These are phyloP conservation scores for Pterocles burchelli DNA, from an alignment of 2,113 vertebrate species.

Conservation along the genomic window DNA sequence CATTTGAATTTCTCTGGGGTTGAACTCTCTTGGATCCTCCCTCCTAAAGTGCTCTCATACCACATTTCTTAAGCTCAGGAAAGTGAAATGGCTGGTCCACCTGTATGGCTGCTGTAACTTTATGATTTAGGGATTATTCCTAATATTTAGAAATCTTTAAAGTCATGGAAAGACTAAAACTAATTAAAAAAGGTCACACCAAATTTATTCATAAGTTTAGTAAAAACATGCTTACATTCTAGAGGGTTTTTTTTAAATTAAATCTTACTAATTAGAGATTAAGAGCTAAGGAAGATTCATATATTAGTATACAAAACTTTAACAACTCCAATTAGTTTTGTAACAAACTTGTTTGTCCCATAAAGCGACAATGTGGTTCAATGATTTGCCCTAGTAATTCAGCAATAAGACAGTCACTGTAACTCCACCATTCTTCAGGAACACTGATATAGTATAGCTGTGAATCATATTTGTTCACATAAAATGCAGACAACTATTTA, in stretches of 20 bases:
- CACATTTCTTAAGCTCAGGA: background rate
- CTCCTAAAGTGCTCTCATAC: background rate
- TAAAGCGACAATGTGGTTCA: background rate
- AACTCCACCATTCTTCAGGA: background rate
- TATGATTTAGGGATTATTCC: background rate
- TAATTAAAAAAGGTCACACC: fast-evolving
- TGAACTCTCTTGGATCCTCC: background rate
- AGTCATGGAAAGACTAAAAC: background rate
- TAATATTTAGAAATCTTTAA: background rate
- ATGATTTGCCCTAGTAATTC: background rate
- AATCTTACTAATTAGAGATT: background rate
- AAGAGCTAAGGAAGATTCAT: background rate
- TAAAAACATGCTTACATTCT: background rate
- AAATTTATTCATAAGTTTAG: background rate
- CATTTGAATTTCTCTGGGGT: background rate
- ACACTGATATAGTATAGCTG: background rate
- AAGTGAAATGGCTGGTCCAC: background rate
- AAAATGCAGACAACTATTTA: background rate
- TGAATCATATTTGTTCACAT: background rate
- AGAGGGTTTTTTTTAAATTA: background rate
- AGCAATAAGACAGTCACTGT: background rate
- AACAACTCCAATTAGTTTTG: background rate
- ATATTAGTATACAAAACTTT: background rate
- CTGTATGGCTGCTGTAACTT: background rate
- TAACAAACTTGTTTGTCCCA: background rate